Evolutionary conservation across 2,113 vertebrate species (phyloP).

Genomic region (Eretmochelys imbricata): DNA sequence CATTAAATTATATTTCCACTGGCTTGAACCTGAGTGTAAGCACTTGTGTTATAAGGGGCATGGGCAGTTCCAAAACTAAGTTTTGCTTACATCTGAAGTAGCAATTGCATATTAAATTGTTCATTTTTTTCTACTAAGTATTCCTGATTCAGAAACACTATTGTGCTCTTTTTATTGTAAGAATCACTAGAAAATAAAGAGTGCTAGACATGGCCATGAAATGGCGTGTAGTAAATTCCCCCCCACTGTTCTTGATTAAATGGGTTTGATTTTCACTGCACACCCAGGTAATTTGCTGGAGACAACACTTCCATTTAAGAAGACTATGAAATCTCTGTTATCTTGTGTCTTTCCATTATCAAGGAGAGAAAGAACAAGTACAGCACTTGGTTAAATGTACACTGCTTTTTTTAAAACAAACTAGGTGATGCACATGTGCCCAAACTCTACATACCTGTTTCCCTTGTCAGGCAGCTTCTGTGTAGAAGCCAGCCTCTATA

Average conservation of each 20-base stretch:
- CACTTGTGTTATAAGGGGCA: conserved; percentile 45
- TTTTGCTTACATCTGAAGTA: conserved; percentile 63
- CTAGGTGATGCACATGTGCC: not conserved
- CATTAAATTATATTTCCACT: conserved; percentile 48
- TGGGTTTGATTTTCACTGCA: not conserved
- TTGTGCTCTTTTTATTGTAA: not conserved
- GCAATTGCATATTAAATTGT: conserved; percentile 63
- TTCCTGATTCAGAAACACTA: conserved; percentile 62
- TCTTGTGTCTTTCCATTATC: not conserved
- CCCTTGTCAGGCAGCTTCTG: not conserved
- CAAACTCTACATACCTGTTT: not conserved
- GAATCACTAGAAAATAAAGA: not conserved
- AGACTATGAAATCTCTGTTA: not conserved
- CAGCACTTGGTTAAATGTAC: not conserved
- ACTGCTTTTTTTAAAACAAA: no score
- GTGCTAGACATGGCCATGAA: not conserved
- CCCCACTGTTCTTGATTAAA: not conserved
- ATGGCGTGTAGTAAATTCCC: not conserved
- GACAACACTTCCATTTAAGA: not conserved
- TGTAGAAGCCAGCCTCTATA: not conserved
- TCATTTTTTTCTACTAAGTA: conserved; percentile 56
- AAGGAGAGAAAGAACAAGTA: not conserved
- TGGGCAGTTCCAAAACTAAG: conserved; percentile 58
- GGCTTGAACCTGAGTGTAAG: conserved; percentile 8
- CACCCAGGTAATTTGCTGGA: not conserved